Evolutionary conservation across 1,140 invertebrate genomes (phyloP).

Genomic region (Agrilus planipennis): DNA sequence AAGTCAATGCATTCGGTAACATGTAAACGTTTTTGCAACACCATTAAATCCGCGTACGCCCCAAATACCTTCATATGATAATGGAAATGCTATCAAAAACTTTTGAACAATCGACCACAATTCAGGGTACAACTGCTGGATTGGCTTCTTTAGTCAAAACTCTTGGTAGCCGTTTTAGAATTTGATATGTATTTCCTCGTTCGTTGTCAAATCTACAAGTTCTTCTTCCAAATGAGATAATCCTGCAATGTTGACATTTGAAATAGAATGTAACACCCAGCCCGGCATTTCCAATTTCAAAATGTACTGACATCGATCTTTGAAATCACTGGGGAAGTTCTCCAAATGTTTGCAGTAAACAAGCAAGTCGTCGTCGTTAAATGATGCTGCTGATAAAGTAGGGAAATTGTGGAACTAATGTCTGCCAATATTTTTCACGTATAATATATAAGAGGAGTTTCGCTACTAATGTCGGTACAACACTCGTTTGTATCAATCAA

Average conservation of each 20-base stretch:
- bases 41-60: no score
- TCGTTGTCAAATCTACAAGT: constrained; percentile 14
- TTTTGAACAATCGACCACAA: no score
- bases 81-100: no score
- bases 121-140: no score
- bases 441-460: not conserved
- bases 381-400: constrained; percentile 1
- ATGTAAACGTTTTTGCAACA: no score
- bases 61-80: no score
- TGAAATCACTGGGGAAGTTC: constrained; percentile 1
- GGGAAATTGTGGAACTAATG: no score
- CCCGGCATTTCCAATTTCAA: no score
- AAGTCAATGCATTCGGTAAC: no score
- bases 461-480: not conserved
- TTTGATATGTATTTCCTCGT: constrained; percentile 17
- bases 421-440: no score
- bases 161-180: constrained; percentile 17
- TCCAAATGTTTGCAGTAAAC: not conserved
- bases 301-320: not conserved
- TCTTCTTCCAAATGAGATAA: constrained; percentile 12
- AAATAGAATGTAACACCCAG: no score
- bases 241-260: constrained; percentile 1
- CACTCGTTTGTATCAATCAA: not conserved
- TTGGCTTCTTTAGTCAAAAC: no score
- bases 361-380: not conserved